Percentiles rank a stretch among this genome's conserved stretches.
Conservation (phyloP, 2,888 invertebrate species). For the Chymomyza procnemis region DNA sequence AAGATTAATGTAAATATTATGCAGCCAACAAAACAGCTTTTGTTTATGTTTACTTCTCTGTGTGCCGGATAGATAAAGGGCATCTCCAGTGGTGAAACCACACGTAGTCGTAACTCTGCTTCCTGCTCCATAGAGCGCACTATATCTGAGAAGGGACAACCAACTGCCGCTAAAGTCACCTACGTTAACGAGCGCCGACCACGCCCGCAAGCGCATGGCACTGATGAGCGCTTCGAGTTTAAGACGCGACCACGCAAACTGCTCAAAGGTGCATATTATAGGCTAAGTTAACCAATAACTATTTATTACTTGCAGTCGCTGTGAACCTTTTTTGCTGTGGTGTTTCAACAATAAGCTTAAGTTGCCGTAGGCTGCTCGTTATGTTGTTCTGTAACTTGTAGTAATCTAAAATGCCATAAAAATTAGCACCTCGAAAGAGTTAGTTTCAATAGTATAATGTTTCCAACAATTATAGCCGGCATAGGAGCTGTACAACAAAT, state of each 20-base stretch:
- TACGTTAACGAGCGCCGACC: conserved; percentile 77
- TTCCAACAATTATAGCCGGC: too few species aligned
- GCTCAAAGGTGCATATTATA: conserved; percentile 73
- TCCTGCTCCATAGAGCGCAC: conserved; percentile 78
- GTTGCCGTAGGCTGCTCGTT: too few species aligned
- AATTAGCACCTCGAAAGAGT: too few species aligned
- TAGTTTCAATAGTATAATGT: too few species aligned
- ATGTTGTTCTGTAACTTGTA: too few species aligned
- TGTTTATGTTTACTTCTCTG: neutral
- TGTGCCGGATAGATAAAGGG: conserved; percentile 72
- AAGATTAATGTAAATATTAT: conserved; percentile 62
- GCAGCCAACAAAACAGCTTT: neutral
- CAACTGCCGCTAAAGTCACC: conserved; percentile 75
- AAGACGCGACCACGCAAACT: conserved; percentile 77
- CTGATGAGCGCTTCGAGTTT: conserved; percentile 77
- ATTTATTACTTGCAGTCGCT: conserved; percentile 48
- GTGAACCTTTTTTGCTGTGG: conserved; percentile 41
- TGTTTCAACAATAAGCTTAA: neutral
- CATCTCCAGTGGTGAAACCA: conserved; percentile 78
- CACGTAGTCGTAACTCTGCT: conserved; percentile 77
- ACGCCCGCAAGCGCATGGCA: conserved; percentile 65
- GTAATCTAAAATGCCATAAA: too few species aligned
- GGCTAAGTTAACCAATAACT: neutral
- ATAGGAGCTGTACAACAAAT: too few species aligned
- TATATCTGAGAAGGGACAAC: conserved; percentile 74